Conservation (phyloP, 2,113 vertebrate species). For the Chionis minor region DNA sequence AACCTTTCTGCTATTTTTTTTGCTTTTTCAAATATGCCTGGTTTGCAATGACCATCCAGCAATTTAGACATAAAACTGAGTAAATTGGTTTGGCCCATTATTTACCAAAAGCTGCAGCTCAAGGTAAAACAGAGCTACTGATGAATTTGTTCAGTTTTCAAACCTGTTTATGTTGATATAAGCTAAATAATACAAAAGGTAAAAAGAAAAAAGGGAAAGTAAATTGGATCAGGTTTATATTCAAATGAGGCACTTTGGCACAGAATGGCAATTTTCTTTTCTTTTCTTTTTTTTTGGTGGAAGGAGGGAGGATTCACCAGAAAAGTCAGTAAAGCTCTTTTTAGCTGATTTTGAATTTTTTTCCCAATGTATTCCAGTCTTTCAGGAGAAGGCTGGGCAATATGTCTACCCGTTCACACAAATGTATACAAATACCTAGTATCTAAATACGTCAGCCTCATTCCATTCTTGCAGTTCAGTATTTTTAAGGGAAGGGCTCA, state of each 20-base stretch:
- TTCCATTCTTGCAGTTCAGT: not conserved
- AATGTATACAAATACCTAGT: not conserved
- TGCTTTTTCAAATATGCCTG: not conserved
- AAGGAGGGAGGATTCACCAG: not conserved
- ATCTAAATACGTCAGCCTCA: not conserved
- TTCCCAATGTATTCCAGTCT: not conserved
- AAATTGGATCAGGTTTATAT: not conserved
- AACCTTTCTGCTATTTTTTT: not conserved
- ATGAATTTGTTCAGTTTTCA: not conserved
- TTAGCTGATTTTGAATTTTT: not conserved
- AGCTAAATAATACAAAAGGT: not conserved
- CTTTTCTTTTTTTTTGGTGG: no score
- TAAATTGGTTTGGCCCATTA: not conserved
- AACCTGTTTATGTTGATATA: not conserved
- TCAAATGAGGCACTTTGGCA: not conserved
- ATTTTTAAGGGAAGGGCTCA: not conserved
- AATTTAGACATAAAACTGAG: not conserved
- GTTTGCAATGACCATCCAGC: not conserved
- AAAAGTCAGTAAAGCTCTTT: not conserved
- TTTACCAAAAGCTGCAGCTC: not conserved
- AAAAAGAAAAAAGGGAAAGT: not conserved
- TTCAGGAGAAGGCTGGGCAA: not conserved
- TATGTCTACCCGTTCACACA: not conserved
- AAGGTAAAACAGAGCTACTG: not conserved
- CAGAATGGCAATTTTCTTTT: not conserved